These are phyloP conservation scores for Cryptus armator DNA, from an alignment of 2,888 invertebrate genomes.

Conservation along the genomic window DNA sequence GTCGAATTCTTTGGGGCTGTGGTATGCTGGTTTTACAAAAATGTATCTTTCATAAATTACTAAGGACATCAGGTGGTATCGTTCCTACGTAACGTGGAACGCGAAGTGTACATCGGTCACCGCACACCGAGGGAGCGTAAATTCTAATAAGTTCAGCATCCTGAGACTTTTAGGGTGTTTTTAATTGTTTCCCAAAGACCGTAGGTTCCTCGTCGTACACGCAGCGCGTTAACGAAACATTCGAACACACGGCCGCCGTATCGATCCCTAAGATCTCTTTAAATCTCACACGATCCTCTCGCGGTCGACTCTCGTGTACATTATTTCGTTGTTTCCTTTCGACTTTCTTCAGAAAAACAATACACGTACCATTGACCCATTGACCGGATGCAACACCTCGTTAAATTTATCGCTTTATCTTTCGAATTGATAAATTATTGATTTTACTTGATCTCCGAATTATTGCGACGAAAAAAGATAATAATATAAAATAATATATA, in stretches of 20 bases:
- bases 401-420: constrained; percentile 13
- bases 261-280: constrained; percentile 55
- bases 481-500: too few species aligned
- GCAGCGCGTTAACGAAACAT: constrained; percentile 40
- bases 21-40: constrained; percentile 60
- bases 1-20: constrained; percentile 25
- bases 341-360: constrained; percentile 33
- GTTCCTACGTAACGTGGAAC: constrained; percentile 38
- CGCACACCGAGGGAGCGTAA: constrained; percentile 66
- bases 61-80: constrained; percentile 18
- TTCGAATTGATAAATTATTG: neutral
- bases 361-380: constrained; percentile 38
- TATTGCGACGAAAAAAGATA: neutral
- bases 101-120: constrained; percentile 44
- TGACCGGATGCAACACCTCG: constrained; percentile 57
- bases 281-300: constrained; percentile 57
- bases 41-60: constrained; percentile 65
- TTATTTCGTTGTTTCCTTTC: constrained; percentile 34
- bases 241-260: constrained; percentile 47
- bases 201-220: constrained; percentile 56
- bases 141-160: constrained; percentile 71
- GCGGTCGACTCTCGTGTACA: neutral
- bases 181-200: constrained; percentile 72
- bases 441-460: constrained; percentile 20
- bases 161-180: constrained; percentile 70